phyloP scores from a whole-genome alignment of 2,888 invertebrate genomes.

The Amphipyra berbera region DNA sequence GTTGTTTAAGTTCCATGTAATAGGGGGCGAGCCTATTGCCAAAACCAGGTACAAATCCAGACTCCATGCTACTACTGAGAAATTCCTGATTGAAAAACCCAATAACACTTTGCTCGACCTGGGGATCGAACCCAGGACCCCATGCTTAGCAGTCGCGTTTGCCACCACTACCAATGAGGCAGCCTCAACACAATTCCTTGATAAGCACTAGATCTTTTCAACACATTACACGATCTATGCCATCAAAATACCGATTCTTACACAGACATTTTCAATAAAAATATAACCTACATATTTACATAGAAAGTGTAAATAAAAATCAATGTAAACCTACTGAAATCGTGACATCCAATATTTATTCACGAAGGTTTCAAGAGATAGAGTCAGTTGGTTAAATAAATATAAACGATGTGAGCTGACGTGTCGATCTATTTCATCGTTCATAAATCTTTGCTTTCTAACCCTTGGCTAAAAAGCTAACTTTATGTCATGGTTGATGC shows the following conservation, averaged over 20 bases:
- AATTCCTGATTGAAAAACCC: too few species aligned
- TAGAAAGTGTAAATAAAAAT: background rate
- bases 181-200: background rate
- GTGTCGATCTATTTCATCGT: background rate
- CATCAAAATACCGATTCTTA: too few species aligned
- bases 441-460: background rate
- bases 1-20: too few species aligned
- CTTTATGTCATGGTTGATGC: background rate
- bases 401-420: background rate
- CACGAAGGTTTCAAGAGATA: background rate
- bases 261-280: too few species aligned
- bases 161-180: too few species aligned
- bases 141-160: too few species aligned
- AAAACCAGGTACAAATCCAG: too few species aligned
- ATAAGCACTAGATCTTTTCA: too few species aligned
- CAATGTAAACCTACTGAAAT: background rate
- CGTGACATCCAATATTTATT: constrained; percentile 2
- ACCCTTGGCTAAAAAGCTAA: constrained; percentile 5
- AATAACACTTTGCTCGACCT: too few species aligned
- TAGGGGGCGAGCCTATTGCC: too few species aligned
- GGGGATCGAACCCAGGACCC: too few species aligned
- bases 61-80: too few species aligned
- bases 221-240: background rate
- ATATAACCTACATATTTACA: background rate
- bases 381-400: background rate